Evolutionary conservation across 2,113 vertebrate genomes (phyloP), one percentile per base, ranked within the genome.

Genomic region (Oncorhynchus clarkii): DNA sequence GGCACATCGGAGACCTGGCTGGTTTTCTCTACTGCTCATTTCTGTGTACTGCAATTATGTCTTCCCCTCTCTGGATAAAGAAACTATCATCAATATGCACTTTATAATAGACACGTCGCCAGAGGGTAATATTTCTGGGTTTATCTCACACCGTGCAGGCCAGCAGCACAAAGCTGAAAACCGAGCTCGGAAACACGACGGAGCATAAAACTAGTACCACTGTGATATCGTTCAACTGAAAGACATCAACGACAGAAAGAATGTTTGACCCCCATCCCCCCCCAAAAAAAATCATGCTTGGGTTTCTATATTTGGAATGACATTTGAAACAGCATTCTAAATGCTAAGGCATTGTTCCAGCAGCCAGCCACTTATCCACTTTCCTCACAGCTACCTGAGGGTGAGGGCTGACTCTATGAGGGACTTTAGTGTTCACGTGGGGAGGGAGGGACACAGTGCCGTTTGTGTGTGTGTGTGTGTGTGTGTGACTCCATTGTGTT

Each of bases 401-500:
- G 18, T 16, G 20, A 34, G 5, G 14, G 18, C 29, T 67, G 65
- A 5, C 65, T 45, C 9, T 11, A 20, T 16, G 54, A 20, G 54
- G 54, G 54, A 57, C 4, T 13, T 4, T 14, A 20, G 54, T 20
- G 18, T 14, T 14, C 54, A 57, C 1, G n/a, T 13, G n/a, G 59
- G 59, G 59, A 16, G n/a, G n/a, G n/a, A 62, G 59, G 59, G n/a
- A 24, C 11, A 45, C 39, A 12, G 9, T 45, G 39, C 7, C 8
- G 34, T 34, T 6, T 34, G 31, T 34, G 34, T 34, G 34, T 34
- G 5, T 34, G 29, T 31, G 31, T 6, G 31, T 31, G 31, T 31
- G 31, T 31, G 31, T 7, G 34, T 7, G 34, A 72, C 74, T 87
- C 74, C 27, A n/a, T 82, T 88, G 85, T 88, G 77, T 85, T 87